Evolutionary conservation across 2,888 invertebrate species (phyloP).

Genomic region (Mythimna albipuncta): DNA sequence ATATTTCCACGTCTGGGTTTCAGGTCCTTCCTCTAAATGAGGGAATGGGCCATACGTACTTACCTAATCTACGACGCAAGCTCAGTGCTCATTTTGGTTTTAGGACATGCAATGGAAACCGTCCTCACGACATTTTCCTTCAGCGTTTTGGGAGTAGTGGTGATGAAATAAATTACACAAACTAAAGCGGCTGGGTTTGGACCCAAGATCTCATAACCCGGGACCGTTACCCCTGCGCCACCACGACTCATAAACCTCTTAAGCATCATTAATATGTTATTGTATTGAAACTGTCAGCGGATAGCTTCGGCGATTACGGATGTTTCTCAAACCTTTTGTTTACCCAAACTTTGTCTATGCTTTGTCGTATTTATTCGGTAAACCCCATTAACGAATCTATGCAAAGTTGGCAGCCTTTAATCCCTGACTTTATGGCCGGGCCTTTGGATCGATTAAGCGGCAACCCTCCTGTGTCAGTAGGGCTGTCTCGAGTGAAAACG

Average conservation of each 20-base stretch:
- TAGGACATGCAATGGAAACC: too few species aligned
- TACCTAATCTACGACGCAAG: too few species aligned
- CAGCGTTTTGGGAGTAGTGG: too few species aligned
- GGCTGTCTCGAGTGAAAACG: slow-evolving; percentile 69
- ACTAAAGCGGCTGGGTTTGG: too few species aligned
- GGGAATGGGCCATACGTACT: too few species aligned
- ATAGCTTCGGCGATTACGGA: slow-evolving; percentile 49
- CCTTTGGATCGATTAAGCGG: slow-evolving; percentile 73
- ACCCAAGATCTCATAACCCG: too few species aligned
- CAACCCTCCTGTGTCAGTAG: slow-evolving; percentile 54
- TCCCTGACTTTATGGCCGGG: slow-evolving; percentile 67
- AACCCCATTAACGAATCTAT: slow-evolving; percentile 71
- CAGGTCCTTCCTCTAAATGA: too few species aligned
- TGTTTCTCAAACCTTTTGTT: slow-evolving; percentile 49
- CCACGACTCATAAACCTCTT: slow-evolving; percentile 56
- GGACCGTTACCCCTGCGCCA: too few species aligned
- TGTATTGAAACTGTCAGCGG: slow-evolving; percentile 61
- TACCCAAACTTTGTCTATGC: slow-evolving; percentile 61
- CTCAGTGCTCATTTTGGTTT: too few species aligned
- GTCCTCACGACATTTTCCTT: too few species aligned
- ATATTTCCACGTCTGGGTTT: too few species aligned
- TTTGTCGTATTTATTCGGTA: slow-evolving; percentile 68
- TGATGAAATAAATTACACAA: too few species aligned
- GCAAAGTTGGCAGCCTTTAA: slow-evolving; percentile 74
- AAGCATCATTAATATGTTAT: slow-evolving; percentile 57